phyloP scores from a whole-genome alignment of 64 coral and sea anemone genomes.

The Pocillopora damicornis region DNA sequence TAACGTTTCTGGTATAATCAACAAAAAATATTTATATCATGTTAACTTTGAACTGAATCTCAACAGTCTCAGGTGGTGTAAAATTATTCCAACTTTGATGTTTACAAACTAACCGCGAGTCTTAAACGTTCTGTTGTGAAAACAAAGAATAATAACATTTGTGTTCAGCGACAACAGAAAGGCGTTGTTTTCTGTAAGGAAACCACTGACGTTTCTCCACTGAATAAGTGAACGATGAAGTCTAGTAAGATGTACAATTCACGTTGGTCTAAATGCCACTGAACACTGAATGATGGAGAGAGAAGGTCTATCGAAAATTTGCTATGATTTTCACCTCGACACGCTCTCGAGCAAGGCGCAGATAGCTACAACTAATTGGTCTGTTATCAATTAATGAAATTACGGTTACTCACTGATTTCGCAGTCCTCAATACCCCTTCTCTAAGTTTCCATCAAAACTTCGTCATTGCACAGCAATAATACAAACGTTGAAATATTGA shows the following conservation, averaged over 20 bases:
- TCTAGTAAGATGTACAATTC: too few relatives aligned
- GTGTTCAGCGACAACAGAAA: not conserved
- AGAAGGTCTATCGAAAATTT: not conserved
- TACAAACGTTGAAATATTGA: not conserved
- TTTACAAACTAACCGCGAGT: not conserved
- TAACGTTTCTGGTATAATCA: not conserved
- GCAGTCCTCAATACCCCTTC: not conserved
- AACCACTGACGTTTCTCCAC: too few relatives aligned
- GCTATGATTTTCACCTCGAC: not conserved
- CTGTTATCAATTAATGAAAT: not conserved
- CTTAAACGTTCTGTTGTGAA: not conserved
- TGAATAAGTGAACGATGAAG: too few relatives aligned
- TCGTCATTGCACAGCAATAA: not conserved
- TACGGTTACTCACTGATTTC: constrained; percentile 4
- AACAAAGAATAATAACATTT: not conserved
- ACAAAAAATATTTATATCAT: not conserved
- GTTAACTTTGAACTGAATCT: not conserved
- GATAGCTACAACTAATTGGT: not conserved
- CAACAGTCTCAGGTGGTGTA: not conserved
- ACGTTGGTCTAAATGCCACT: too few relatives aligned
- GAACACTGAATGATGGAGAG: too few relatives aligned
- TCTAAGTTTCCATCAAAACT: not conserved
- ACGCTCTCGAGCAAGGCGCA: not conserved
- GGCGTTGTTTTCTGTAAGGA: not conserved
- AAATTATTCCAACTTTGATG: not conserved